Evolutionary conservation across 2,113 vertebrate species (phyloP).

Genomic region (Peucedramus taeniatus): DNA sequence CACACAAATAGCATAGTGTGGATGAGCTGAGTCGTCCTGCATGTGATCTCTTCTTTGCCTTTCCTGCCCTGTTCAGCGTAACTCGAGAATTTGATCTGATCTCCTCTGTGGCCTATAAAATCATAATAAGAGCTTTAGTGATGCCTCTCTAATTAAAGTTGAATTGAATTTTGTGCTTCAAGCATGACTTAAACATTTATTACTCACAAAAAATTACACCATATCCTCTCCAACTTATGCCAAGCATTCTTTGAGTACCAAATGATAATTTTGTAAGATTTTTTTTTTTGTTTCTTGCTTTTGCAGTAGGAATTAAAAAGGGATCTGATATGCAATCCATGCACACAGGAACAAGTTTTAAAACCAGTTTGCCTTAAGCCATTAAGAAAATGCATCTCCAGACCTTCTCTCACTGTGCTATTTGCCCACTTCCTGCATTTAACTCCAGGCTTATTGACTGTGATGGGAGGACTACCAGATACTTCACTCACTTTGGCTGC

Average conservation of each 20-base stretch:
- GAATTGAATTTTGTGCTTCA: slow-evolving; percentile 35
- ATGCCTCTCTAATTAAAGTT: slow-evolving; percentile 18
- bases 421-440: background rate
- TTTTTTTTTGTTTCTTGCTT: background rate
- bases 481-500: background rate
- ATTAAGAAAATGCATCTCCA: background rate
- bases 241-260: background rate
- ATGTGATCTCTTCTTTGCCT: background rate
- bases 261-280: background rate
- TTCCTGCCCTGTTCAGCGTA: background rate
- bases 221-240: background rate
- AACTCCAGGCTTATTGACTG: background rate
- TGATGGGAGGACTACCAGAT: background rate
- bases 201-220: slow-evolving; percentile 6
- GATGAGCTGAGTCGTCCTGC: background rate
- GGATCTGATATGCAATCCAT: background rate
- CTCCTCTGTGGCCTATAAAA: slow-evolving; percentile 36
- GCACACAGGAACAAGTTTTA: background rate
- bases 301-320: background rate
- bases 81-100: background rate
- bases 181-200: slow-evolving; percentile 29
- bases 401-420: background rate
- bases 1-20: background rate
- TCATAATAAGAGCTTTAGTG: slow-evolving; percentile 30
- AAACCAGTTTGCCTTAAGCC: background rate